Evolutionary conservation across 2,113 vertebrate species (phyloP), one percentile per base, ranked within the genome.

Genomic region (Heterochromis multidens): DNA sequence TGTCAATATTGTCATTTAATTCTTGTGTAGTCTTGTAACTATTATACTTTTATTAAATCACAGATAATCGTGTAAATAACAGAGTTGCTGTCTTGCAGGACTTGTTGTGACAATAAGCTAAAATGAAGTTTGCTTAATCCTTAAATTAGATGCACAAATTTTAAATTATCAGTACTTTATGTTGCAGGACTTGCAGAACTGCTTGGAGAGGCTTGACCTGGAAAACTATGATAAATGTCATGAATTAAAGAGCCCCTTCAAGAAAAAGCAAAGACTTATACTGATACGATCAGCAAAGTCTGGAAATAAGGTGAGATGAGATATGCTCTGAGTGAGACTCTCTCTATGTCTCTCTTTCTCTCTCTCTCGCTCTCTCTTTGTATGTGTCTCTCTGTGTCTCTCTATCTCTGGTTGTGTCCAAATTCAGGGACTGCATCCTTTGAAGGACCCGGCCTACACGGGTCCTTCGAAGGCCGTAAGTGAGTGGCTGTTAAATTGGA

Each of bases 191-290:
- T 95, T 97, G 80, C 95, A 97, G 92, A 99, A 96, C 81, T 98
- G 97, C 88, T 83, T 98, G 56, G 98, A 99, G 94, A 97, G 96
- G 0, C 87, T 98, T 83, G 97, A 99, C 87, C 95, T 99, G 92
- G 97, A 97, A 78, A 98, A 97, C 94, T 99, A 97, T 21, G 97
- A 99, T 29, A 96, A 95, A 67, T 99, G 98, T 90, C 97, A 97
- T 62, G 98, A 99, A 77, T 84, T 99, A 70, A 97, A 97, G 56
- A 97, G 96, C 1, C 88, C 97, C 4, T 96, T 99, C 11, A 98
- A 95, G 70, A 97, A 95, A 94, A 99, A 97, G 91, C 97, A 98
- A 89, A 96, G 97, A 80, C 97, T 99, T 92, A 95, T 98, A 87
- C 94, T 99, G 81, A 96, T 98, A 63, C 95, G 94, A 82, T 95